Conservation (phyloP, 2,888 invertebrate genomes). For the Hirtodrosophila trivittata region DNA sequence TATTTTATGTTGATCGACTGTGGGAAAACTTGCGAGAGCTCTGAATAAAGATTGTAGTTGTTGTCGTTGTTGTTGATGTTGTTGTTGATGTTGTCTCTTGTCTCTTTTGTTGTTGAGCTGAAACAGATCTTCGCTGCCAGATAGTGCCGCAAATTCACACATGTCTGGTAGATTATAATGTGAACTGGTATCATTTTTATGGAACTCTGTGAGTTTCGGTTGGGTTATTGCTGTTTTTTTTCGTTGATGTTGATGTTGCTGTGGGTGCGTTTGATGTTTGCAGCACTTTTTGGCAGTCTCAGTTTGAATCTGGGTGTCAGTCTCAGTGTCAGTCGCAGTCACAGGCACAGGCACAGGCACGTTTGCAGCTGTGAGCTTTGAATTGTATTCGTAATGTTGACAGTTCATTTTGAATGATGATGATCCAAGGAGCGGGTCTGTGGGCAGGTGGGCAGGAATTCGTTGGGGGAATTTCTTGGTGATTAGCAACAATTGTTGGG, state of each 20-base stretch:
- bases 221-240: neutral
- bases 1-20: constrained; percentile 77
- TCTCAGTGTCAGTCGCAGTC: constrained; percentile 38
- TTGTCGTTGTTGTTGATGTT: constrained; percentile 19
- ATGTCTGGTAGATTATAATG: constrained; percentile 76
- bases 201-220: constrained; percentile 45
- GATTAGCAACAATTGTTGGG: constrained; percentile 10
- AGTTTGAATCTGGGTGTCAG: constrained; percentile 18
- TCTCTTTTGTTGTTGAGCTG: constrained; percentile 36
- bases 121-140: constrained; percentile 58
- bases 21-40: constrained; percentile 67
- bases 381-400: constrained; percentile 1
- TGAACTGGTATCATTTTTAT: constrained; percentile 62
- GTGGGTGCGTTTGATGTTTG: constrained; percentile 61
- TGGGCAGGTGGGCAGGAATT: constrained; percentile 17
- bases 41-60: constrained; percentile 40
- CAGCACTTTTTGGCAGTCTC: constrained; percentile 58
- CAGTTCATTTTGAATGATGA: constrained; percentile 29
- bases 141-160: constrained; percentile 72
- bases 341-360: constrained; percentile 49
- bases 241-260: constrained; percentile 6
- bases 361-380: constrained; percentile 1
- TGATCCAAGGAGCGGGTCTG: constrained; percentile 22
- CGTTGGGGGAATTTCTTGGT: constrained; percentile 11
- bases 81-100: constrained; percentile 7